These are phyloP conservation scores for Nasonia vitripennis DNA, from an alignment of 1,140 invertebrate genomes.

Conservation along the genomic window DNA sequence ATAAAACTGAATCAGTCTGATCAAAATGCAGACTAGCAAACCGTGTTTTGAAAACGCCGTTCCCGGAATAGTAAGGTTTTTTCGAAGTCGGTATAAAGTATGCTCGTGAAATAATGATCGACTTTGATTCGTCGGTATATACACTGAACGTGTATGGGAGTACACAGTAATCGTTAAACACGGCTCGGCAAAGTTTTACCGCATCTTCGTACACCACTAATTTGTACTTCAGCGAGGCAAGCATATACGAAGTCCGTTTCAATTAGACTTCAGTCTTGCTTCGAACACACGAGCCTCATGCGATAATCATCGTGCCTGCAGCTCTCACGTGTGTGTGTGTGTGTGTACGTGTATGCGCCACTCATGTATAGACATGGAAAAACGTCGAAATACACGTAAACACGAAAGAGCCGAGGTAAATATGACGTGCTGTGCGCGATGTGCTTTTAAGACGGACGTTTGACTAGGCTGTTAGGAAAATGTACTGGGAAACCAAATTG, in stretches of 20 bases:
- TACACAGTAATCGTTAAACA: neutral
- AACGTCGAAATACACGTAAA: conserved; percentile 31
- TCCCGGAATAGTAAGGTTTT: neutral
- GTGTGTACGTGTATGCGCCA: neutral
- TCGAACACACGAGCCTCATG: neutral
- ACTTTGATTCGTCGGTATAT: neutral
- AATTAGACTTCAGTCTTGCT: conserved; percentile 39
- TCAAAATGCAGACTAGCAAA: conserved; percentile 32
- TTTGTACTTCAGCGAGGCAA: conserved; percentile 23
- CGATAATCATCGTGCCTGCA: conserved; percentile 37
- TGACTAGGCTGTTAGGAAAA: conserved; percentile 28
- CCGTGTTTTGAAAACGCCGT: conserved; percentile 27
- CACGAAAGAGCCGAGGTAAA: conserved; percentile 15
- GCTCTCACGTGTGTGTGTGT: neutral
- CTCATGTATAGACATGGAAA: neutral
- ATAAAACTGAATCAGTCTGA: conserved; percentile 13
- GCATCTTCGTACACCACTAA: conserved; percentile 11
- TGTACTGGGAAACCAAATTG: conserved; percentile 25
- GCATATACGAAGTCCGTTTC: conserved; percentile 26
- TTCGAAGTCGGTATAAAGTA: neutral
- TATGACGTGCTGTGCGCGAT: neutral
- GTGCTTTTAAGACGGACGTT: neutral
- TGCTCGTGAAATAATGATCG: neutral
- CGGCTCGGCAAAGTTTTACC: neutral
- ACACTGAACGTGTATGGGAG: neutral